Conservation (phyloP, 2,888 invertebrate genomes). For the Dynastes grantii region DNA sequence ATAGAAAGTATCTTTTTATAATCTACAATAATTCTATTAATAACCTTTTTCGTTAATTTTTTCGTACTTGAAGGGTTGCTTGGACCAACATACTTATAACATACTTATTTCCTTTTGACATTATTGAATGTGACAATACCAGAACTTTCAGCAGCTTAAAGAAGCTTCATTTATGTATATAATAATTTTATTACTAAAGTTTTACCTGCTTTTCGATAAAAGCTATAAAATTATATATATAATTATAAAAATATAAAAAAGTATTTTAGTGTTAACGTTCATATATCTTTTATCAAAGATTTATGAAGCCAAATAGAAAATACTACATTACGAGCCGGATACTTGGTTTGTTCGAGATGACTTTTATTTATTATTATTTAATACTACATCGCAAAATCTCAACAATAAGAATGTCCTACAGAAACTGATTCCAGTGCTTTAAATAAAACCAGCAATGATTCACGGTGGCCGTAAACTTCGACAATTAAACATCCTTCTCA, state of each 20-base stretch:
- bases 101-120: too few relatives aligned
- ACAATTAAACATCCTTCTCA: conserved; percentile 43
- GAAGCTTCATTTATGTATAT: too few relatives aligned
- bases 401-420: conserved; percentile 19
- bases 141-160: too few relatives aligned
- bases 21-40: too few relatives aligned
- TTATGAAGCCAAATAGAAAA: neutral
- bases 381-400: conserved; percentile 8
- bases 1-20: too few relatives aligned
- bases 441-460: conserved; percentile 26
- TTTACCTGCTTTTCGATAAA: too few relatives aligned
- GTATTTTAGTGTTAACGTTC: neutral
- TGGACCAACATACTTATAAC: too few relatives aligned
- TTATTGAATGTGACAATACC: too few relatives aligned
- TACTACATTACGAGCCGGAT: neutral
- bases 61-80: too few relatives aligned
- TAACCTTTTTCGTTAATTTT: too few relatives aligned
- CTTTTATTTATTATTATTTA: neutral
- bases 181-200: too few relatives aligned
- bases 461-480: conserved; percentile 21
- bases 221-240: too few relatives aligned
- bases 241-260: neutral
- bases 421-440: neutral
- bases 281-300: neutral
- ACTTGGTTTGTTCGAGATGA: neutral